Percentiles rank a stretch among this genome's conserved stretches.
These are phyloP conservation scores for Oryzias celebensis DNA, from an alignment of 2,113 vertebrate species.

Conservation along the genomic window DNA sequence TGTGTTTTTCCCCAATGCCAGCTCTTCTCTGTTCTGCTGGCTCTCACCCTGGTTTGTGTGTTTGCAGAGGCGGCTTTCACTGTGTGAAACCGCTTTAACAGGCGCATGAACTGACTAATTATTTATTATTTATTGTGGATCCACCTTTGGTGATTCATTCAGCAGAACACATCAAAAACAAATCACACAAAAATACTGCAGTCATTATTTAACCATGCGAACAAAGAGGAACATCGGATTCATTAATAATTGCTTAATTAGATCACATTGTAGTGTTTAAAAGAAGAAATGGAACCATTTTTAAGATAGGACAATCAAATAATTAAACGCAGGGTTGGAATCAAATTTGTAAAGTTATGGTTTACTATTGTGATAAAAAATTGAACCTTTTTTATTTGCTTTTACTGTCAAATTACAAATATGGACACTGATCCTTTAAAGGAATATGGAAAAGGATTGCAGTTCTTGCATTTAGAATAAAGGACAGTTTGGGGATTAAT, in stretches of 20 bases:
- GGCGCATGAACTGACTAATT: slow-evolving; percentile 22
- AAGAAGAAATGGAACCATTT: slow-evolving; percentile 2
- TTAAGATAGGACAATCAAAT: too few species aligned
- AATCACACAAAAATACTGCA: too few species aligned
- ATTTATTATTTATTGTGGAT: slow-evolving; percentile 17
- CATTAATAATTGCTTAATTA: neutral
- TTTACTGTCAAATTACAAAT: too few species aligned
- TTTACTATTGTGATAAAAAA: too few species aligned
- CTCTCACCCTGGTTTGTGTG: slow-evolving; percentile 25
- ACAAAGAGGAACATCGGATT: slow-evolving; percentile 8
- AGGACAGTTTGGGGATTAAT: slow-evolving; percentile 51
- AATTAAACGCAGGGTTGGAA: slow-evolving; percentile 8
- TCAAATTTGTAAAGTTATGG: neutral
- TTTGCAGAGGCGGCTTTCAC: slow-evolving; percentile 14
- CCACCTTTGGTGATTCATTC: slow-evolving; percentile 16
- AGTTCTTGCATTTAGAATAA: slow-evolving; percentile 49
- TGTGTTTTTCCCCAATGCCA: neutral
- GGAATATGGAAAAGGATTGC: slow-evolving; percentile 19
- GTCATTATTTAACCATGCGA: neutral
- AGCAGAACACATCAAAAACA: neutral
- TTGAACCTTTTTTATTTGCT: too few species aligned
- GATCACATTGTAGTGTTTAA: neutral
- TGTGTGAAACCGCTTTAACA: slow-evolving; percentile 13
- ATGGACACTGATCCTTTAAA: slow-evolving; percentile 22
- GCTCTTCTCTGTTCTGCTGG: slow-evolving; percentile 9